Evolutionary conservation across 2,113 vertebrate species (phyloP).

Genomic region (Lampris incognitus): DNA sequence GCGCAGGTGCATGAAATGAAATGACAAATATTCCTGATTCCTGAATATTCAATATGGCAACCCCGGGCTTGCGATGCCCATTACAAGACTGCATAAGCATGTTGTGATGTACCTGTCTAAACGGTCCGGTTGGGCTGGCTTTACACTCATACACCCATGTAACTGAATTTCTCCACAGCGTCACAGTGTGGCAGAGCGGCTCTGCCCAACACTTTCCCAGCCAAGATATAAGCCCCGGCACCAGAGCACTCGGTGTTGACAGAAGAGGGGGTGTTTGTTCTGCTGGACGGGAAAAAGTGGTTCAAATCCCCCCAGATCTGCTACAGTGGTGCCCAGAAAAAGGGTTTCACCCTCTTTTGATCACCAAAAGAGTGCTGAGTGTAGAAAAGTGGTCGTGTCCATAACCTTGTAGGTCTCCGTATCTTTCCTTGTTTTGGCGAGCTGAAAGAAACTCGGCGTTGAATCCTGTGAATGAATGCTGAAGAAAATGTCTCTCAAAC

Average conservation of each 20-base stretch:
- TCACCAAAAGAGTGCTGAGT: constrained; percentile 42
- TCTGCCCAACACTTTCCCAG: constrained; percentile 51
- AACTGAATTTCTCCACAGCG: constrained; percentile 37
- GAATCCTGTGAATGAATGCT: too few species aligned
- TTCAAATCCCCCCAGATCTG: constrained; percentile 43
- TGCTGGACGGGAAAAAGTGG: constrained; percentile 52
- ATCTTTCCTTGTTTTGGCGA: too few species aligned
- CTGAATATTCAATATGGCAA: too few species aligned
- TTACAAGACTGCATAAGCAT: constrained; percentile 33
- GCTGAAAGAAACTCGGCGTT: too few species aligned
- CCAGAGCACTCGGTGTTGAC: constrained; percentile 29
- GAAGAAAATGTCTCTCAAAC: neutral
- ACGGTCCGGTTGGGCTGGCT: constrained; percentile 3
- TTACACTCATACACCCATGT: constrained; percentile 26
- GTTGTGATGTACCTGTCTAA: neutral
- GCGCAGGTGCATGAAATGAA: too few species aligned
- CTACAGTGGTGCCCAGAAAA: constrained; percentile 27
- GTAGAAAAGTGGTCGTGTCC: constrained; percentile 7
- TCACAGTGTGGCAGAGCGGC: constrained; percentile 35
- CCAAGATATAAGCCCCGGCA: neutral
- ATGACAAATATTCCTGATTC: too few species aligned
- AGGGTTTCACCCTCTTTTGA: constrained; percentile 29
- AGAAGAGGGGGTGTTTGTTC: constrained; percentile 41
- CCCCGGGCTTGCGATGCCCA: neutral
- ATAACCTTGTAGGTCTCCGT: neutral